Evolutionary conservation across 2,113 vertebrate species (phyloP).

Genomic region (Microcebus griseorufus): DNA sequence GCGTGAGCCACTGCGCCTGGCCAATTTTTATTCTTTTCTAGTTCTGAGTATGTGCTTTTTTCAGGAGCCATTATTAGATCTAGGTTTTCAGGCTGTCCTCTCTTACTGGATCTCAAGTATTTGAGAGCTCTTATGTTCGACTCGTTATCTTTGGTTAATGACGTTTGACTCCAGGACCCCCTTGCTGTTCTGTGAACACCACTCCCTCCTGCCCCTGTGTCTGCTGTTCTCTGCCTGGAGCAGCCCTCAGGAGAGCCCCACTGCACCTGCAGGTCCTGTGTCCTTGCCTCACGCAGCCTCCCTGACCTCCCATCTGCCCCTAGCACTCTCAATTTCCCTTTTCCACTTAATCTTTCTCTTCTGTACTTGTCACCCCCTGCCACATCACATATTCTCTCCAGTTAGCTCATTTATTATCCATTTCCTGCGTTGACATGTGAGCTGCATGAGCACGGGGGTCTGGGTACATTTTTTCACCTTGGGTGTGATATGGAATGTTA

Average conservation of each 20-base stretch:
- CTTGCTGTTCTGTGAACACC: not conserved
- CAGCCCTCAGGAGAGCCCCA: not conserved
- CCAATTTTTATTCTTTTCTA: not conserved
- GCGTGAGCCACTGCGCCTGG: too few relatives aligned
- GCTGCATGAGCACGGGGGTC: not conserved
- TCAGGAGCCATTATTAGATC: not conserved
- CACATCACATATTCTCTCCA: fast-evolving
- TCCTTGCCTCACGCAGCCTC: fast-evolving
- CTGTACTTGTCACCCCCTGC: too few relatives aligned
- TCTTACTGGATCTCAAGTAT: not conserved
- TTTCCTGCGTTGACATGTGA: not conserved
- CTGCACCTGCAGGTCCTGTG: not conserved
- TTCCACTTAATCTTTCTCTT: not conserved
- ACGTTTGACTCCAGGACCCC: not conserved
- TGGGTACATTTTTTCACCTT: not conserved
- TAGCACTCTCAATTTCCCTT: not conserved
- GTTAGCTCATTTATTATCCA: not conserved
- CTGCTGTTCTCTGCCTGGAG: not conserved
- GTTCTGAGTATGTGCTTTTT: not conserved
- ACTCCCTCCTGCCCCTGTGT: not conserved
- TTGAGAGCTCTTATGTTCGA: not conserved
- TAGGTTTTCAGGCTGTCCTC: not conserved
- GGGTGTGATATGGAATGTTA: not conserved
- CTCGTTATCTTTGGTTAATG: not conserved
- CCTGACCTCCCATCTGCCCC: not conserved